Evolutionary conservation across 37 sponge, comb jelly and placozoan species (phyloP), one percentile per base, ranked within the genome.

Genomic region (Ianthella basta): DNA sequence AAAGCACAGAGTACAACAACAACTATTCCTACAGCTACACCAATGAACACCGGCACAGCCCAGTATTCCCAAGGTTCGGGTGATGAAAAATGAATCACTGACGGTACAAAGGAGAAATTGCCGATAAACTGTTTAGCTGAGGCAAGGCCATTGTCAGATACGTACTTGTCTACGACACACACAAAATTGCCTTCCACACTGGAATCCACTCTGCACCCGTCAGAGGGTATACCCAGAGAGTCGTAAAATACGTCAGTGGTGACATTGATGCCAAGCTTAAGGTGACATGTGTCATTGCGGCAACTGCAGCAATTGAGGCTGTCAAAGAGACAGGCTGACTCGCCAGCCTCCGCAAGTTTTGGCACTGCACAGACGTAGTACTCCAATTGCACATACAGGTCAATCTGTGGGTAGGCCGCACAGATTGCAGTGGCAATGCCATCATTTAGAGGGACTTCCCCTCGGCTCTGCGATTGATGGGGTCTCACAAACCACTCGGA

Each of bases 331-430:
- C 70, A 30, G 70, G 34, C 70, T 4, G 34, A 30, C 35, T 34
- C 34, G 34, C 15, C 12, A n/a, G 34, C 34, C 4, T 69, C 34
- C 4, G 34, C 34, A 30, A 13, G 12, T 6, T 30, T 33, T 15
- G 70, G 34, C 18, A 69, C 4, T 18, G 18, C 34, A 69, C 70
- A 69, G 32, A 69, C 70, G 70, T 69, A 69, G 70, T 69, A 69
- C 3, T 18, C 34, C 12, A 69, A 13, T 4, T 44, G 50, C n/a
- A n/a, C n/a, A n/a, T n/a, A n/a, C 19, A 69, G 10, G 33, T 69
- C 34, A 30, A 13, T 35, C 34, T 69, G 70, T 6, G 1, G 70
- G 6, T 69, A 69, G 27, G 70, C 70, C 12, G 70, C 70, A 30
- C 70, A 69, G 33, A 34, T 34, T 6, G 33, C 70, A 69, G 18